A percentile compares a stretch with the other conserved stretches of the same genome.
Conservation (phyloP, 2,888 invertebrate species). For the Macrophya alboannulata region DNA sequence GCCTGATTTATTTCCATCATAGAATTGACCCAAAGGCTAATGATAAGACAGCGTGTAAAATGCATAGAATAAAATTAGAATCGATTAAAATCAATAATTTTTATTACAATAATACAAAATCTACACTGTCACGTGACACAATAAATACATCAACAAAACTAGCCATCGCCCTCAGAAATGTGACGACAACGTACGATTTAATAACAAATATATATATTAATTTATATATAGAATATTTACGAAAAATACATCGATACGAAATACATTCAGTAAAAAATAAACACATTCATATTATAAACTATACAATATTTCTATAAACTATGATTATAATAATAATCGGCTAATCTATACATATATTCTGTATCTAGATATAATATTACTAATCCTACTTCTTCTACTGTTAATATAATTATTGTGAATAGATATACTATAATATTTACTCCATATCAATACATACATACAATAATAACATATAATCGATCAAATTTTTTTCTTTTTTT, state of each 20-base stretch:
- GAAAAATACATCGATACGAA: slow-evolving; percentile 72
- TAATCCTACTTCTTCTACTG: background rate
- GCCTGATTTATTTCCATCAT: background rate
- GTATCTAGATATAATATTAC: background rate
- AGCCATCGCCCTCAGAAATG: slow-evolving; percentile 57
- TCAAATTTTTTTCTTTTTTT: background rate
- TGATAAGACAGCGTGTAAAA: background rate
- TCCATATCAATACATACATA: too few relatives aligned
- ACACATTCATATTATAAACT: slow-evolving; percentile 65
- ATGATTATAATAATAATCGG: background rate
- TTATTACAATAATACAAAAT: slow-evolving; percentile 80
- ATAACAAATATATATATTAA: slow-evolving; percentile 44
- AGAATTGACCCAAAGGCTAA: background rate
- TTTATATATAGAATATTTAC: slow-evolving; percentile 56
- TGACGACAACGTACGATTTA: slow-evolving; percentile 52
- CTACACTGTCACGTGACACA: slow-evolving; percentile 69
- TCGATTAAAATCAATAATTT: slow-evolving; percentile 72
- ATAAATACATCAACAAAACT: slow-evolving; percentile 69
- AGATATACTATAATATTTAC: background rate
- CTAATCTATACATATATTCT: background rate
- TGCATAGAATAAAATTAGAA: background rate
- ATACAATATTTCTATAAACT: background rate
- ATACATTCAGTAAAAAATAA: slow-evolving; percentile 75
- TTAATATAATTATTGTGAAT: background rate
- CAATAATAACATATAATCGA: background rate